These are phyloP conservation scores for Emberiza fucata DNA, from an alignment of 2,113 vertebrate genomes.

Conservation along the genomic window DNA sequence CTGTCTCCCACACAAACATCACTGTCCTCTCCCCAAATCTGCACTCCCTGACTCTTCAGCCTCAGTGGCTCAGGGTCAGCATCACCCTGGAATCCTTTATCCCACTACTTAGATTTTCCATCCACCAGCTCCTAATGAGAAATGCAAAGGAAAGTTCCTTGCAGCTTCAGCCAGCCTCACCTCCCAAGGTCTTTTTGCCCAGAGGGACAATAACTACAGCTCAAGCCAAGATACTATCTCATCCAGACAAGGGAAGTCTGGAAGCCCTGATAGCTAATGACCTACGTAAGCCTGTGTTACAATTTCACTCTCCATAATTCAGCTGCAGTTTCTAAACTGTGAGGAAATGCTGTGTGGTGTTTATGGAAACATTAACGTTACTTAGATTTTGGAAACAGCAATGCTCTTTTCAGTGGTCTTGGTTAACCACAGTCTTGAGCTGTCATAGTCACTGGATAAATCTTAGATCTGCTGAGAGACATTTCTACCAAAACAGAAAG, in stretches of 20 bases:
- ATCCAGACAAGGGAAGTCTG: constrained; percentile 56
- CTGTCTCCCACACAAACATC: not conserved
- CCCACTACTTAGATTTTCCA: not conserved
- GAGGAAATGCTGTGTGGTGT: not conserved
- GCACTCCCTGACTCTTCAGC: not conserved
- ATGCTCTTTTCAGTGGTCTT: not conserved
- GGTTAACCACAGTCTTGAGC: not conserved
- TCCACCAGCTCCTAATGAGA: not conserved
- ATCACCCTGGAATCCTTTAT: not conserved
- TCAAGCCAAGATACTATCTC: constrained; percentile 58
- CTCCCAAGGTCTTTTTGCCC: constrained; percentile 34
- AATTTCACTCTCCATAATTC: constrained; percentile 19
- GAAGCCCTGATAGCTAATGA: constrained; percentile 49
- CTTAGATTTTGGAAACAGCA: not conserved
- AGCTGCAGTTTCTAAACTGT: not conserved
- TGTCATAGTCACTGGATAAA: not conserved
- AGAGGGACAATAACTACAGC: constrained; percentile 36
- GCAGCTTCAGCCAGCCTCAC: not conserved
- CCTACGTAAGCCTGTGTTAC: constrained; percentile 1
- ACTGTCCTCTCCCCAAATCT: not conserved
- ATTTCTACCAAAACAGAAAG: not conserved
- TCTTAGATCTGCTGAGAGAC: not conserved
- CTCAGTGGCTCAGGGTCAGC: not conserved
- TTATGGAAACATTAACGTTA: not conserved
- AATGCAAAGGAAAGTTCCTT: constrained; percentile 25